Base-by-base conservation (phyloP, 2,113 vertebrate species). In the Tachysurus vachellii region DNA sequence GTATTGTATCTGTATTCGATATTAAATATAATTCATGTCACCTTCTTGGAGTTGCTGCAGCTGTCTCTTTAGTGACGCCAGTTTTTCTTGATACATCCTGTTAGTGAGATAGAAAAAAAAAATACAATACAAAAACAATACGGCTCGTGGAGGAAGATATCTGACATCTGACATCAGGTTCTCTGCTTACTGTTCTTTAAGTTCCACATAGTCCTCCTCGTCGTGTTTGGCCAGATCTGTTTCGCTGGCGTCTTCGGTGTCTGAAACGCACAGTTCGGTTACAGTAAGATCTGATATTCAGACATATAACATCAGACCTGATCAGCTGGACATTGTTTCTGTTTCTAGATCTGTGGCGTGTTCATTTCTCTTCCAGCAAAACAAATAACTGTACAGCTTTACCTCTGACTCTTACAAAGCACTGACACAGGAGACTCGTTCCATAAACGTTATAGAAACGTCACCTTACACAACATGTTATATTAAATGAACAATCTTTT, bases 11-110 rank as follows among this genome's bases (percentile, higher is more conserved):
- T 36, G 2, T 36, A 36, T n/a, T n/a, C n/a, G n/a, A n/a, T 36
- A 36, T 36, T 36, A 36, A 36, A 36, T 2, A 36, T 36, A 2
- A 36, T 36, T 36, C 2, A 36, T 36, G 26, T 90, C 89, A 99
- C 98, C 98, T 97, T 99, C 98, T 90, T 99, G 98, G 57, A 99
- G 89, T 13, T 99, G 98, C 21, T 97, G 97, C 54, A 99, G 89
- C 86, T 99, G 98, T 91, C 97, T 95, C 95, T 99, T 99, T 70
- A 99, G 92, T 26, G 97, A 99, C 36, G 97, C 97, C 95, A 99
- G 92, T 90, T 99, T 99, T 92, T 99, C 98, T 92, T 99, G 97
- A 91, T 99, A 99, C 97, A 99, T 99, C 92, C 98, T 99, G 90
- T 36, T 36, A 36, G 36, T 3, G 92, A 93, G 87, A 87, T 89